phyloP scores from a whole-genome alignment of 2,888 invertebrate species.

The Chymomyza caudatula region DNA sequence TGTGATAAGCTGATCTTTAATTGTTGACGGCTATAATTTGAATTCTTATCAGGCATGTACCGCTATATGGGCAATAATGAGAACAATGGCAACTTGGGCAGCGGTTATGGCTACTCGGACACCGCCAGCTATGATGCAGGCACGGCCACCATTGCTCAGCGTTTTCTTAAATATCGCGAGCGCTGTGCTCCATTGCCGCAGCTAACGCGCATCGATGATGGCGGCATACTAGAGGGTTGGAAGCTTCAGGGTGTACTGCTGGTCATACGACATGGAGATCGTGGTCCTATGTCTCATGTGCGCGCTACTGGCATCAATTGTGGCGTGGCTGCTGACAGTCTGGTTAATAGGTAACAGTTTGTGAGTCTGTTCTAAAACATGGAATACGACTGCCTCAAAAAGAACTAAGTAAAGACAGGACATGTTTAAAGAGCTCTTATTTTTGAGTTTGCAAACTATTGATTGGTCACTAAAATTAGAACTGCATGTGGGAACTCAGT shows the following conservation, averaged over 20 bases:
- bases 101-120: constrained; percentile 34
- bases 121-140: constrained; percentile 27
- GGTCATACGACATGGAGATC: constrained; percentile 91
- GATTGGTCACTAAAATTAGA: neutral
- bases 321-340: constrained; percentile 79
- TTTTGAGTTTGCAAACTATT: neutral
- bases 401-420: no score
- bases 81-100: constrained; percentile 41
- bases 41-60: constrained; percentile 83
- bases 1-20: neutral
- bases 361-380: constrained; percentile 9
- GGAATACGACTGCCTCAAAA: no score
- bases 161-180: constrained; percentile 81
- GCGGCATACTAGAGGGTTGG: constrained; percentile 77
- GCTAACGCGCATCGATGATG: constrained; percentile 86
- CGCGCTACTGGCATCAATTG: constrained; percentile 88
- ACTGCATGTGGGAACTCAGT: no score
- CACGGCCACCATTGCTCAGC: constrained; percentile 35
- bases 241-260: constrained; percentile 81
- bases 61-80: constrained; percentile 84
- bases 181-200: constrained; percentile 86
- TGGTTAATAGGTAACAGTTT: constrained; percentile 73
- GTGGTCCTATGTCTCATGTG: constrained; percentile 91
- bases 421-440: no score
- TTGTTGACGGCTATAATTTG: constrained; percentile 45